Conservation (phyloP, 2,797 vertebrate species). For the Oreonectes daqikongensis region DNA sequence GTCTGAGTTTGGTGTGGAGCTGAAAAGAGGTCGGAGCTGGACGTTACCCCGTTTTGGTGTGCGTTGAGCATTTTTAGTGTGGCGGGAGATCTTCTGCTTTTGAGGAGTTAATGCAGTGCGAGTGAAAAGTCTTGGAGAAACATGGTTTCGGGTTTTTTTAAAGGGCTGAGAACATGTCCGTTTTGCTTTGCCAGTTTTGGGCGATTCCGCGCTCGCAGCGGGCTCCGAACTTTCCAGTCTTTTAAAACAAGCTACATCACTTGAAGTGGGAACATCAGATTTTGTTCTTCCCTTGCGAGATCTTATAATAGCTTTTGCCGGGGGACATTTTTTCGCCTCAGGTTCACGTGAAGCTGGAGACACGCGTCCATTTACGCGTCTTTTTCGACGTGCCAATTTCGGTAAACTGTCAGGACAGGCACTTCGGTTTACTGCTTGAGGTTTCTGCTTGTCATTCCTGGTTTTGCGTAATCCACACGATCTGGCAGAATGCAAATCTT, state of each 20-base stretch:
- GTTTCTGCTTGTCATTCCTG: slow-evolving; percentile 2
- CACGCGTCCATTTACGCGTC: background rate
- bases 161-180: background rate
- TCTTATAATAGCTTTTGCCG: background rate
- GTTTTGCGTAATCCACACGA: background rate
- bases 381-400: background rate
- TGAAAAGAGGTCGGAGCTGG: background rate
- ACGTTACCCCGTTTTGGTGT: slow-evolving; percentile 20
- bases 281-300: slow-evolving; percentile 27
- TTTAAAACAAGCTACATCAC: background rate
- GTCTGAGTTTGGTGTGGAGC: slow-evolving; percentile 16
- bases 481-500: background rate
- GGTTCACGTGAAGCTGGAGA: background rate
- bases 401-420: background rate
- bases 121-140: slow-evolving; percentile 9
- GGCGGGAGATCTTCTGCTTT: background rate
- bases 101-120: slow-evolving; percentile 13
- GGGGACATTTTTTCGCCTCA: background rate
- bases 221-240: background rate
- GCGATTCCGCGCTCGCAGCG: background rate
- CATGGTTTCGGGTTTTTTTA: background rate
- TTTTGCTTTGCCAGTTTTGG: slow-evolving; percentile 2
- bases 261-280: background rate
- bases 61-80: background rate
- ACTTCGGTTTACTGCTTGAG: background rate